Percentiles rank a stretch among this genome's conserved stretches.
Conservation (phyloP, 1,140 invertebrate genomes). For the Brevipalpus yothersi region DNA sequence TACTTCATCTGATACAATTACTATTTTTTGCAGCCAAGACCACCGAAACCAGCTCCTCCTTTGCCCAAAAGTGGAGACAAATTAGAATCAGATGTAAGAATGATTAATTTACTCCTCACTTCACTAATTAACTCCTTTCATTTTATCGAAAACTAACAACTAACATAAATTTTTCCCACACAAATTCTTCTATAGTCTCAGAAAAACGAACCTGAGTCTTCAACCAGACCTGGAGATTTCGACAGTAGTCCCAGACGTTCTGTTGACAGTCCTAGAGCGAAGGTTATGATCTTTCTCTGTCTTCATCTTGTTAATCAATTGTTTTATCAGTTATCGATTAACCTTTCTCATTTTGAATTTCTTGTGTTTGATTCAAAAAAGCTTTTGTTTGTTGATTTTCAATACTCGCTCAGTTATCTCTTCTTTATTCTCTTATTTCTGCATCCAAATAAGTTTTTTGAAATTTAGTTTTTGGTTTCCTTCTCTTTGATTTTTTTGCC, state of each 20-base stretch:
- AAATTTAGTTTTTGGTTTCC: too few species aligned
- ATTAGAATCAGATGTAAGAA: too few species aligned
- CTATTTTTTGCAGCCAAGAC: not conserved
- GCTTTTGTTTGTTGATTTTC: too few species aligned
- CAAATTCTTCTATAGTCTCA: not conserved
- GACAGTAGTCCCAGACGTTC: not conserved
- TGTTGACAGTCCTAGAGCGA: constrained; percentile 4
- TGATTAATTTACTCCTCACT: too few species aligned
- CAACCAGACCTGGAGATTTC: not conserved
- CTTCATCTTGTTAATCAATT: not conserved
- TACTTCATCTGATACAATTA: not conserved
- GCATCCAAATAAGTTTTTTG: too few species aligned
- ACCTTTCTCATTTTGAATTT: too few species aligned
- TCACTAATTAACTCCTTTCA: too few species aligned
- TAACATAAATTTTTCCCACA: not conserved
- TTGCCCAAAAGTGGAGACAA: not conserved
- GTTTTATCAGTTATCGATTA: too few species aligned
- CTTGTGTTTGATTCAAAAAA: too few species aligned
- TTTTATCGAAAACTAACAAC: not conserved
- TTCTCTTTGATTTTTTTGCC: not conserved
- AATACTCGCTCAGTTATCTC: too few species aligned
- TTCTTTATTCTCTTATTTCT: not conserved
- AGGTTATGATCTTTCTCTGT: constrained; percentile 1
- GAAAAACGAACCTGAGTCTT: not conserved
- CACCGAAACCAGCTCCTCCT: not conserved